Evolutionary conservation across 2,888 invertebrate genomes (phyloP).

Genomic region (Lepidonotus clava): DNA sequence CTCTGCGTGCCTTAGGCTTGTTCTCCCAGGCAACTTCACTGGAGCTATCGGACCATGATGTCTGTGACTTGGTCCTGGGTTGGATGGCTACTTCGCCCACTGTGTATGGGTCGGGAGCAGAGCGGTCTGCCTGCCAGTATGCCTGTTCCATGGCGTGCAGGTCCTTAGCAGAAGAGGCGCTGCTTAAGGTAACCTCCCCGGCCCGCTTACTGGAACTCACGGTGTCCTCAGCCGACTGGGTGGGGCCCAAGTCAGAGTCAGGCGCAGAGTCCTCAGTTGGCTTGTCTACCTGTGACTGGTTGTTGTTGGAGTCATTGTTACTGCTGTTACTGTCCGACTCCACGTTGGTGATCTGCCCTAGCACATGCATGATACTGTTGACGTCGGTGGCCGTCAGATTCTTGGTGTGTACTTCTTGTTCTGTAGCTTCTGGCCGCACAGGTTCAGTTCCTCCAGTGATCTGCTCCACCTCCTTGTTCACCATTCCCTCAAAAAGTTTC

Average conservation of each 20-base stretch:
- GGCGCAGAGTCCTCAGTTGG: not conserved
- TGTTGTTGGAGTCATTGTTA: not conserved
- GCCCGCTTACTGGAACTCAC: not conserved
- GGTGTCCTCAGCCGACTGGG: not conserved
- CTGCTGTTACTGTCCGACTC: not conserved
- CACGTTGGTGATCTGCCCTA: slow-evolving; percentile 2
- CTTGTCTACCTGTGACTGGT: not conserved
- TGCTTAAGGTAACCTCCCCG: not conserved
- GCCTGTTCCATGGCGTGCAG: not conserved
- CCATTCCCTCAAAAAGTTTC: slow-evolving; percentile 40
- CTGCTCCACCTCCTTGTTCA: slow-evolving; percentile 43
- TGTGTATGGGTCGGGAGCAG: not conserved
- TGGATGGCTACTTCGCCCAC: not conserved
- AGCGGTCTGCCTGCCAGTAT: slow-evolving; percentile 8
- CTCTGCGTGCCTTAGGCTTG: not conserved
- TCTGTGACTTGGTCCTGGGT: not conserved
- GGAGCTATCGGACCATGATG: not conserved
- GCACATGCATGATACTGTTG: slow-evolving; percentile 31
- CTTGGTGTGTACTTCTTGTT: slow-evolving; percentile 15
- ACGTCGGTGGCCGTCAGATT: slow-evolving; percentile 14
- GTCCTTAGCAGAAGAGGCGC: not conserved
- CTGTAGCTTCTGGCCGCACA: not conserved
- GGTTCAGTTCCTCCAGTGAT: not conserved
- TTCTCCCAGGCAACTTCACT: slow-evolving; percentile 7
- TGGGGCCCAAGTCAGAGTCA: not conserved